Percentiles rank a stretch among this genome's conserved stretches.
Conservation (phyloP, 2,888 invertebrate species). For the Hirtodrosophila cameraria region DNA sequence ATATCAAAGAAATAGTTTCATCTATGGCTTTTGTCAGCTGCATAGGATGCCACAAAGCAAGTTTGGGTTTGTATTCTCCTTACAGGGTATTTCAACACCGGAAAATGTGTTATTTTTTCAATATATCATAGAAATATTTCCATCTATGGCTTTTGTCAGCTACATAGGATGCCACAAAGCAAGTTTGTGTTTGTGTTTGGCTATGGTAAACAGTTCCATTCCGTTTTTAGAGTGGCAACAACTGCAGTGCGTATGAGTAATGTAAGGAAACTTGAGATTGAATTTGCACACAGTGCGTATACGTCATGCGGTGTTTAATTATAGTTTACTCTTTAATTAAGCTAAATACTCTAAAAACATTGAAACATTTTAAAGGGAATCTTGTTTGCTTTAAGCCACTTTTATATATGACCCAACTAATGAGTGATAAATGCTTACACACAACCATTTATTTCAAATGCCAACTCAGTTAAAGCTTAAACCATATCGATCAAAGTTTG, state of each 20-base stretch:
- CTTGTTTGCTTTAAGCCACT: too few species aligned
- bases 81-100: slow-evolving; percentile 23
- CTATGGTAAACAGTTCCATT: slow-evolving; percentile 12
- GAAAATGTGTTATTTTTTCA: neutral
- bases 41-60: slow-evolving; percentile 53
- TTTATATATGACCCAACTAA: too few species aligned
- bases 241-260: slow-evolving; percentile 52
- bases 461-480: slow-evolving; percentile 1
- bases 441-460: slow-evolving; percentile 8
- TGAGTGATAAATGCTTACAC: neutral
- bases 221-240: neutral
- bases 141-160: slow-evolving; percentile 15
- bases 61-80: slow-evolving; percentile 22
- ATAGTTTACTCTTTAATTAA: too few species aligned
- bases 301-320: slow-evolving; percentile 21
- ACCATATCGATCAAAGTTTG: slow-evolving; percentile 69
- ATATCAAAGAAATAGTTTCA: too few species aligned
- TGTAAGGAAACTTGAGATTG: slow-evolving; percentile 6
- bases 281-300: slow-evolving; percentile 50
- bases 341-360: too few species aligned
- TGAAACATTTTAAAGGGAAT: too few species aligned
- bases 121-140: too few species aligned
- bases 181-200: slow-evolving; percentile 38
- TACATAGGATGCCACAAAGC: slow-evolving; percentile 53
- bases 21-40: slow-evolving; percentile 20